A percentile compares a stretch with the other conserved stretches of the same genome.
Evolutionary conservation across 2,113 vertebrate genomes (phyloP).

Genomic region (Fregata magnificens): DNA sequence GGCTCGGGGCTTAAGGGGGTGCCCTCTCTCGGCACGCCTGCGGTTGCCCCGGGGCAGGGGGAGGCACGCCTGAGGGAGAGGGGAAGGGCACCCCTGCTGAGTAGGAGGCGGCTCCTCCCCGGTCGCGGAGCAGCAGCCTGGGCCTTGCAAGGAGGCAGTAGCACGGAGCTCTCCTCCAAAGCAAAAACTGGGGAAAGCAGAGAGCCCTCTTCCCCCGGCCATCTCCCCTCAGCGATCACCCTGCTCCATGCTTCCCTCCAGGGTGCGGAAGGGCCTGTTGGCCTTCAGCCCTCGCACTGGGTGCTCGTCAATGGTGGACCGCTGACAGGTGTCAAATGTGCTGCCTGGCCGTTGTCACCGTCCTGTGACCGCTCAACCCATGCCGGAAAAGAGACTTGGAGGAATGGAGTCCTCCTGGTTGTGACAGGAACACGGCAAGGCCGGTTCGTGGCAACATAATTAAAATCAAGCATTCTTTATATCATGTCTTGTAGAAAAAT

Average conservation of each 20-base stretch:
- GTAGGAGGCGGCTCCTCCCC: background rate
- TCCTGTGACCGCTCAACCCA: background rate
- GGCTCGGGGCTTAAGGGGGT: too few species aligned
- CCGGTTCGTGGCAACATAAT: fast-evolving
- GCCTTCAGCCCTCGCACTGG: background rate
- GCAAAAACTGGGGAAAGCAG: background rate
- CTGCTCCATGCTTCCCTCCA: fast-evolving
- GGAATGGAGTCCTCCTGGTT: background rate
- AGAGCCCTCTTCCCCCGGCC: background rate
- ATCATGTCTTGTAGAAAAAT: background rate
- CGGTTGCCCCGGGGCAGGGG: background rate
- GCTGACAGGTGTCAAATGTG: background rate
- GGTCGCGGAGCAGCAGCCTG: background rate
- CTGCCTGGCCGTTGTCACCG: background rate
- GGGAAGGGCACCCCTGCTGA: background rate
- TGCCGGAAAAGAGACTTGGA: background rate
- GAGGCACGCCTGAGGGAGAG: background rate
- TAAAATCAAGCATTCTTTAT: background rate
- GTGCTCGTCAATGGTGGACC: fast-evolving
- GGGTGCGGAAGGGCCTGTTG: too few species aligned
- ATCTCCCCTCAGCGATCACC: fast-evolving
- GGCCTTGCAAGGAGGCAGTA: background rate
- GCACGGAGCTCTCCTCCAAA: background rate
- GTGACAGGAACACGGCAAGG: background rate
- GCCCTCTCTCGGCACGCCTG: too few species aligned